Evolutionary conservation across 1,140 invertebrate genomes (phyloP), one percentile per base, ranked within the genome.

Genomic region (Cotesia typhae): DNA sequence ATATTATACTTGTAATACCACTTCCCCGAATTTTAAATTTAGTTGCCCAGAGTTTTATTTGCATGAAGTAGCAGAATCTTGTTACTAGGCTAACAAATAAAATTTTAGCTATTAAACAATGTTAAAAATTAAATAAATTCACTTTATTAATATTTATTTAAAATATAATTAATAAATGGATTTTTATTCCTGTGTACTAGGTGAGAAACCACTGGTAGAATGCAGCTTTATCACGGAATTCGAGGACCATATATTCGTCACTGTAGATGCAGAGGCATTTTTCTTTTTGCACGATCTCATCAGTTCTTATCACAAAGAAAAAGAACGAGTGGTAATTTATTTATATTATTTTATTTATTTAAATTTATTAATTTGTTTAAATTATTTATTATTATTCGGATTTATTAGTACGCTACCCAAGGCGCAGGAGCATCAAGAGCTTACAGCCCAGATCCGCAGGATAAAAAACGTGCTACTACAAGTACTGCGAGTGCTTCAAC

Each of bases 181-280:
- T 14, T 37, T 61, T 70, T 61, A 14, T 59, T 60, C 17, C 61
- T 60, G 73, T 69, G 63, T 53, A 68, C 53, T 80, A 94, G 96
- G 93, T 82, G 89, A 91, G 67, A 96, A 95, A 84, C 96, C 96
- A 35, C 88, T 93, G 37, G 96, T 99, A 20, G 94, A 98, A 79
- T 98, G 96, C 88, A 97, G 95, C 85, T 98, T 99, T 85, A 96
- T 98, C 37, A 98, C 97, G 6, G 97, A 99, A 87, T 98, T 99
- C 88, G 96, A 98, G 84, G 96, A 98, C 85, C 97, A 98, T 82
- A 99, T 98, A 78, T 98, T 96, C 86, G 96, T 99, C 69, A 97
- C 97, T 1, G 96, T 98, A 72, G 96, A 98, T 89, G 97, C 97
- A 0, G 97, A 99, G 86, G 95, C 96, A 12, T 98, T 99, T 87